Conservation (phyloP, 2,113 vertebrate species). For the Pipa parva region DNA sequence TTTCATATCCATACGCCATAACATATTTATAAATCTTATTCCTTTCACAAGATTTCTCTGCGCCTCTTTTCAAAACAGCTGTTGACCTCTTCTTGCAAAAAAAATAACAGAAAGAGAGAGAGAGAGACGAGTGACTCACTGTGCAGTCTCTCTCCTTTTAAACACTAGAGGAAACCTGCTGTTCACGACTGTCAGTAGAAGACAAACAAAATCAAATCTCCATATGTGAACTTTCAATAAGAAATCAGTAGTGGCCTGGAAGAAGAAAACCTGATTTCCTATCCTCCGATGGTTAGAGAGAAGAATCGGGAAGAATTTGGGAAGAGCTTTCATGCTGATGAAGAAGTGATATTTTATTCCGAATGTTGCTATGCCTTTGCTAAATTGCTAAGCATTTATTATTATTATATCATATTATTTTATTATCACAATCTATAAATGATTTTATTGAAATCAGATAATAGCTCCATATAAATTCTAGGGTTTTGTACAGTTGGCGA, state of each 20-base stretch:
- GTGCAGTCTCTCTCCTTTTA: not conserved
- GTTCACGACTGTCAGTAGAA: not conserved
- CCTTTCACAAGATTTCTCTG: not conserved
- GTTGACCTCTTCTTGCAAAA: slow-evolving; percentile 1
- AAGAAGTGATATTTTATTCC: too few relatives aligned
- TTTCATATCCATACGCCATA: not conserved
- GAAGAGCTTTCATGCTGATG: too few relatives aligned
- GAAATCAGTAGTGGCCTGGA: not conserved
- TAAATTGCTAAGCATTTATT: too few relatives aligned
- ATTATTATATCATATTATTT: too few relatives aligned
- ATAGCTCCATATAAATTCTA: too few relatives aligned
- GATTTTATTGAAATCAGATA: too few relatives aligned
- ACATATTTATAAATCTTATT: not conserved
- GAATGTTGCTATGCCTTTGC: too few relatives aligned
- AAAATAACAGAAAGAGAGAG: not conserved
- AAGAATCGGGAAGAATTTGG: too few relatives aligned
- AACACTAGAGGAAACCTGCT: not conserved
- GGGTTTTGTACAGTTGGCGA: too few relatives aligned
- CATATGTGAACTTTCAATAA: not conserved
- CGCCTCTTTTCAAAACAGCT: not conserved
- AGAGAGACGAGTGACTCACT: not conserved
- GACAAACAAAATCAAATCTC: not conserved
- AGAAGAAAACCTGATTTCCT: too few relatives aligned
- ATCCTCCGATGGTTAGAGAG: too few relatives aligned
- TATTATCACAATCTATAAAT: too few relatives aligned